A percentile compares a stretch with the other conserved stretches of the same genome.
phyloP scores from a whole-genome alignment of 2,113 vertebrate species.

The Clarias batrachus region DNA sequence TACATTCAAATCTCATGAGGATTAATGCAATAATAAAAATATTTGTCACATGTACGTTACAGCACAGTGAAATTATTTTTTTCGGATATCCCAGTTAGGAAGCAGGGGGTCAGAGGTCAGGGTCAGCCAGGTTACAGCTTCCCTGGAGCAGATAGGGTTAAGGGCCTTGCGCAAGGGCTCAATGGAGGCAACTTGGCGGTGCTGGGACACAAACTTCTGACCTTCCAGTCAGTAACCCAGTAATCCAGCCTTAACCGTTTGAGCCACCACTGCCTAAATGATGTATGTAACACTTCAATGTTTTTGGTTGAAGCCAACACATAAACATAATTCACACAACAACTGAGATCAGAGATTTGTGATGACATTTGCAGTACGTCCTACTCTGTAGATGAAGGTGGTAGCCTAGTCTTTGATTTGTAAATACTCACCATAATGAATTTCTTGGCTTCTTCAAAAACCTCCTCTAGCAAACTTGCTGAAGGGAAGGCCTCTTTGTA shows the following conservation, averaged over 20 bases:
- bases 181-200: too few relatives aligned
- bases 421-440: conserved; percentile 75
- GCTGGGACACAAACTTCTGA: too few relatives aligned
- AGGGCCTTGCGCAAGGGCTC: too few relatives aligned
- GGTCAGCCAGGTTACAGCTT: too few relatives aligned
- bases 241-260: too few relatives aligned
- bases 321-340: not conserved
- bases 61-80: too few relatives aligned
- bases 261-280: not conserved
- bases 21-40: not conserved
- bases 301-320: not conserved
- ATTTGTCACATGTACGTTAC: too few relatives aligned
- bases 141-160: too few relatives aligned
- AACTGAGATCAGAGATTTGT: not conserved
- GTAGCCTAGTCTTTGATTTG: not conserved
- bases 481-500: conserved; percentile 75
- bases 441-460: conserved; percentile 47
- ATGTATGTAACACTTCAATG: not conserved
- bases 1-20: not conserved
- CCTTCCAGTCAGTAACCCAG: too few relatives aligned
- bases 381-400: not conserved
- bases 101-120: too few relatives aligned
- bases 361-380: not conserved
- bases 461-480: conserved; percentile 53
- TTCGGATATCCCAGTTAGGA: too few relatives aligned